Percentiles rank a stretch among this genome's conserved stretches.
Conservation (phyloP, 2,888 invertebrate genomes). For the Stenotaenia linearis region DNA sequence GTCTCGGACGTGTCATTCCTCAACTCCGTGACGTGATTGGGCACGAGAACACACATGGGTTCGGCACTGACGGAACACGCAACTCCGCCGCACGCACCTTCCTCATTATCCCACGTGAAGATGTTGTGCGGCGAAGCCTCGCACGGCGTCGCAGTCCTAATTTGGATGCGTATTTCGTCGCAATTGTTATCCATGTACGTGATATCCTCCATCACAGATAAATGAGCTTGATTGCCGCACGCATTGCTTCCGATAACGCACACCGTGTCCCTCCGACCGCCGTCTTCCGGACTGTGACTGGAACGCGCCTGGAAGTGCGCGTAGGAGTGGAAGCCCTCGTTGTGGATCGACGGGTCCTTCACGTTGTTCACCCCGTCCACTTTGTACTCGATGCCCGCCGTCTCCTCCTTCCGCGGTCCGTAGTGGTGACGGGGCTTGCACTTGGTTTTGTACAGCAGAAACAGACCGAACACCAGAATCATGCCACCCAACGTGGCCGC, state of each 20-base stretch:
- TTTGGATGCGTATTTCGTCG: not conserved
- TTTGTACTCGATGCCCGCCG: not conserved
- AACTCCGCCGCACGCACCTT: not conserved
- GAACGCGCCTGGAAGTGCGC: slow-evolving; percentile 16
- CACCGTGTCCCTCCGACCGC: not conserved
- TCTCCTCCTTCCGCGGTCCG: not conserved
- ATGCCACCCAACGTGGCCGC: slow-evolving; percentile 86
- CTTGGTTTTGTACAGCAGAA: slow-evolving; percentile 84
- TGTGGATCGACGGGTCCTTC: not conserved
- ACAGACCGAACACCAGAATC: slow-evolving; percentile 83
- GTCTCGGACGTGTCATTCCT: not conserved
- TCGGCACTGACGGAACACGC: not conserved
- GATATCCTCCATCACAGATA: not conserved
- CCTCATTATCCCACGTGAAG: not conserved
- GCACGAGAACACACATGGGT: not conserved
- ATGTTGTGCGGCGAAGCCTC: not conserved
- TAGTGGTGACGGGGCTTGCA: slow-evolving; percentile 45
- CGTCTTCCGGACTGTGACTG: not conserved
- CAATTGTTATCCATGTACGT: not conserved
- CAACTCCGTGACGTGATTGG: not conserved
- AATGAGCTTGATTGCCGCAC: not conserved
- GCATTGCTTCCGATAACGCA: not conserved
- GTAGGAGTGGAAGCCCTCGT: slow-evolving; percentile 14
- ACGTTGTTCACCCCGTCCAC: not conserved
- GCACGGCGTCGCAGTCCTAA: not conserved